Conservation (phyloP, 2,888 invertebrate genomes). For the Cephus spinipes region DNA sequence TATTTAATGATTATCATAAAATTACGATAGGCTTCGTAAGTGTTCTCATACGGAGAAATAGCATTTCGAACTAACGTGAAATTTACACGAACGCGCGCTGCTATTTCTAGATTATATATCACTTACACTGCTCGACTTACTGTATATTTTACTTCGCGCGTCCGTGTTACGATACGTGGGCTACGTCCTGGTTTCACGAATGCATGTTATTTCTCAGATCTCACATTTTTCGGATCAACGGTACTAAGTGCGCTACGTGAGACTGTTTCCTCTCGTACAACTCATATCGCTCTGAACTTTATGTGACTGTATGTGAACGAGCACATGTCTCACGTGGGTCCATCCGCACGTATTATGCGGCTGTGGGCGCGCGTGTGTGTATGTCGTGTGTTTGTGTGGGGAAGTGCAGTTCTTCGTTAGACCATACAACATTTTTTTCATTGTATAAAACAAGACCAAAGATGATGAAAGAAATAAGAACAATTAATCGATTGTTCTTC, state of each 20-base stretch:
- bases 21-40: conserved; percentile 49
- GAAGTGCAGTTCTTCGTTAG: conserved; percentile 50
- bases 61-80: conserved; percentile 57
- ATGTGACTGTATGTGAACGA: too few species aligned
- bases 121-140: conserved; percentile 61
- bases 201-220: background rate
- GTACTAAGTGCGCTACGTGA: too few species aligned
- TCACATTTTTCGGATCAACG: too few species aligned
- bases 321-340: too few species aligned
- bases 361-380: conserved; percentile 19
- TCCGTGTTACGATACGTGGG: background rate
- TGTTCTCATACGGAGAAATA: conserved; percentile 48
- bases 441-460: conserved; percentile 52
- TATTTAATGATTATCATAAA: conserved; percentile 61
- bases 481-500: conserved; percentile 36
- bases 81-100: conserved; percentile 60
- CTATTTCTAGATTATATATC: conserved; percentile 63
- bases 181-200: background rate
- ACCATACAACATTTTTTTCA: conserved; percentile 43
- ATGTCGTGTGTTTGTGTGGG: conserved; percentile 15
- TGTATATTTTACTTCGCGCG: conserved; percentile 38
- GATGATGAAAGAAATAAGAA: conserved; percentile 49
- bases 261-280: too few species aligned
- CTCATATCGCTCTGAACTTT: too few species aligned
- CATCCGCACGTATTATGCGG: conserved; percentile 19